A percentile compares a stretch with the other conserved stretches of the same genome.
phyloP scores from a whole-genome alignment of 2,113 vertebrate genomes.

The Neomonachus schauinslandi region DNA sequence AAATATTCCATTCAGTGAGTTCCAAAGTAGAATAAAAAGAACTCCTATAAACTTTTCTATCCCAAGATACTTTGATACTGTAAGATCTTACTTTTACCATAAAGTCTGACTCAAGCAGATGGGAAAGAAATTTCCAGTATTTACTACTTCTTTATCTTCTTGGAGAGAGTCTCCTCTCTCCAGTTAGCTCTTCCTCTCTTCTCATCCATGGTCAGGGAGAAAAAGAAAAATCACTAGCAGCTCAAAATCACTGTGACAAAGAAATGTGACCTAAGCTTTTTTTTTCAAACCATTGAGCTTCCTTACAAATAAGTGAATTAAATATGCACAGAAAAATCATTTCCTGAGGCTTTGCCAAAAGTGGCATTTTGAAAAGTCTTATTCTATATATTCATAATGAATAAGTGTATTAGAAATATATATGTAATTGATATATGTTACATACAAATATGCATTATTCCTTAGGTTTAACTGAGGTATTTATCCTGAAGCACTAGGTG shows the following conservation, averaged over 20 bases:
- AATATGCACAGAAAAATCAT: neutral
- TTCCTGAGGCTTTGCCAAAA: constrained; percentile 8
- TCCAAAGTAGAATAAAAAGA: constrained; percentile 49
- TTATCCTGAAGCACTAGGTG: neutral
- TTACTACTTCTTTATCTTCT: constrained; percentile 12
- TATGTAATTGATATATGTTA: neutral
- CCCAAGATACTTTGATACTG: neutral
- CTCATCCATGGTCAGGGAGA: neutral
- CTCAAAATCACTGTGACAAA: neutral
- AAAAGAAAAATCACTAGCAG: neutral
- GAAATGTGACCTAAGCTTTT: neutral
- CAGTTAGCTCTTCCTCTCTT: neutral
- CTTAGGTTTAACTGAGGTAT: neutral
- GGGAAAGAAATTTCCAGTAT: neutral
- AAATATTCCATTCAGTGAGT: constrained; percentile 18
- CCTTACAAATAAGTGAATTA: neutral
- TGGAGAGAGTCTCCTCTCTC: neutral
- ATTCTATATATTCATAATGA: neutral
- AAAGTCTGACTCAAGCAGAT: neutral
- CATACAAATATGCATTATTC: neutral
- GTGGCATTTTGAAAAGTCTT: neutral
- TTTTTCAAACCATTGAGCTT: neutral
- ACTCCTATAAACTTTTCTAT: neutral
- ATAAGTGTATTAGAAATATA: neutral
- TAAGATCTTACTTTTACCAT: constrained; percentile 28